Base-by-base conservation (phyloP, 2,888 invertebrate species). In the Acrocyrtus sp. region DNA sequence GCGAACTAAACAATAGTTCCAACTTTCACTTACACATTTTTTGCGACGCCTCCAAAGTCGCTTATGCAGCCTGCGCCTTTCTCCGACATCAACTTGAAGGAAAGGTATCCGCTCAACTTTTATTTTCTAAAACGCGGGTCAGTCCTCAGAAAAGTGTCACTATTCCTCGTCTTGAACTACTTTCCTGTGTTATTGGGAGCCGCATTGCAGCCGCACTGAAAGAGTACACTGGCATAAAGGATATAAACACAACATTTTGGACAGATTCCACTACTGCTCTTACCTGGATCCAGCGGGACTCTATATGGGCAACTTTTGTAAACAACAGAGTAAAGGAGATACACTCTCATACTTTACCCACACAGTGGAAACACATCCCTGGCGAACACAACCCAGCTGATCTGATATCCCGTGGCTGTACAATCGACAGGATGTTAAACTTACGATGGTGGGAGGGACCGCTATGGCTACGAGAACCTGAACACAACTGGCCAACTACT, bases 91-190 rank as follows among this genome's bases (percentile, higher is more conserved):
- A n/a, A n/a, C n/a, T n/a, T n/a, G 47, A 27, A 2, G 43, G 43
- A 17, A 2, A 2, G 1, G 19, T 5, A 43, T 3, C 27, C 1
- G 50, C 27, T 3, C 5, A 54, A 17, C 21, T 45, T 12, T 26
- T 15, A 5, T 17, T 12, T 24, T 21, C 47, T 5, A 24, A 27
- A 19, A 43, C 43, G 3, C 43, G 58, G 21, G 45, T 58, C 1
- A 43, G 43, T 15, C 43, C 58, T 5, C 12, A 45, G 12, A 58
- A 58, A 17, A 21, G 5, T 5, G 17, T 58, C 1, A 47, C 58
- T 8, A 58, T 45, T n/a, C 58, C 58, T 4, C 15, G 58, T 15
- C 17, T 26, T n/a, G 58, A 58, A 19, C 26, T 58, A 12, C 26
- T 58, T 5, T 5, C 26, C 4, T 58, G 58, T 47, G 2, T 58